phyloP scores from a whole-genome alignment of 2,888 invertebrate species.

The Seladonia tumulorum region DNA sequence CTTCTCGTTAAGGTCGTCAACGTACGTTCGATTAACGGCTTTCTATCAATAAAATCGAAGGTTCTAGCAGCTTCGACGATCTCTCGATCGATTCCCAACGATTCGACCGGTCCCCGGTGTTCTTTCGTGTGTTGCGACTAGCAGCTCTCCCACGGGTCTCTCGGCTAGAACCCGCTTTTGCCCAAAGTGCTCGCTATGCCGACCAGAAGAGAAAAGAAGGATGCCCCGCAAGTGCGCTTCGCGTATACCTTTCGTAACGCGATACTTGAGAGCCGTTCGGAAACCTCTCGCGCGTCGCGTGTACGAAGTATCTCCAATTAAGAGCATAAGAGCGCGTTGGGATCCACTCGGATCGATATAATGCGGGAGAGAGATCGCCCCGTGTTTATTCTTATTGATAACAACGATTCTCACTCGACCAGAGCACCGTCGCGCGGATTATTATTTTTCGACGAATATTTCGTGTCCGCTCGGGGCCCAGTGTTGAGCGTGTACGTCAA shows the following conservation, averaged over 20 bases:
- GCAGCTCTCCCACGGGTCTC: neutral
- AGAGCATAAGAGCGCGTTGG: conserved; percentile 37
- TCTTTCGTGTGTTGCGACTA: neutral
- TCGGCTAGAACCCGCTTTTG: conserved; percentile 15
- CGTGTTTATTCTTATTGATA: conserved; percentile 11
- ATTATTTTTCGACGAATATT: too few species aligned
- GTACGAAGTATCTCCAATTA: conserved; percentile 54
- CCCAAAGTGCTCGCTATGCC: conserved; percentile 39
- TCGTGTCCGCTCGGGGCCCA: conserved; percentile 8
- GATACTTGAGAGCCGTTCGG: conserved; percentile 58
- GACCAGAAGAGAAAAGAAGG: conserved; percentile 21
- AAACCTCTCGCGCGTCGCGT: conserved; percentile 59
- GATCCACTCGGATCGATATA: conserved; percentile 38
- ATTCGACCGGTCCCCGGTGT: neutral
- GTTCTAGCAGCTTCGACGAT: neutral
- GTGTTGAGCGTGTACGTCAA: conserved; percentile 7
- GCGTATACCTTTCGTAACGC: conserved; percentile 64
- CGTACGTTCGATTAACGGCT: conserved; percentile 30
- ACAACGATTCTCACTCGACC: neutral
- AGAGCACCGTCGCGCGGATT: too few species aligned
- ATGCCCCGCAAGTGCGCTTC: conserved; percentile 61
- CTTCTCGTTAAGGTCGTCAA: conserved; percentile 42
- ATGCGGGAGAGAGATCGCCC: neutral
- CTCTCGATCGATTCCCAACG: neutral
- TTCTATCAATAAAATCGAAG: conserved; percentile 50